Base-by-base conservation (phyloP, 2,113 vertebrate species). In the Amphiprion percula region DNA sequence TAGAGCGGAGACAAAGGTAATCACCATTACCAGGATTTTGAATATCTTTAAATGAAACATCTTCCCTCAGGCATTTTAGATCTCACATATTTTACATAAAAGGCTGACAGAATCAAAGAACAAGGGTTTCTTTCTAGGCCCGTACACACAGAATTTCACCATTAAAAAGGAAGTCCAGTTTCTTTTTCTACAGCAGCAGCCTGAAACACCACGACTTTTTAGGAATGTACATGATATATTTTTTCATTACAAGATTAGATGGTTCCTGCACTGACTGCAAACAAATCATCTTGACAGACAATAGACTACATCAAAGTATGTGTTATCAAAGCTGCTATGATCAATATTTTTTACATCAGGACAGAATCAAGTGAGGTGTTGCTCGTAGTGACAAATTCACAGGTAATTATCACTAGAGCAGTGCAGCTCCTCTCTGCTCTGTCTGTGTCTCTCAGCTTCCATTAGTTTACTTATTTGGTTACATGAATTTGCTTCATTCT, bases 41-140 rank as follows among this genome's bases (percentile, higher is more conserved):
- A 81, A 65, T 50, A 24, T 44, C 55, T 80, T 60, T 53, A 69
- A 84, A 82, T 47, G 24, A 44, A 78, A 73, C 67, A 84, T 82
- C 44, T 67, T 64, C 61, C 68, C 21, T 61, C 47, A 53, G 79
- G 71, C 53, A 65, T 55, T 67, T 67, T 24, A 54, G 79, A 67
- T 76, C 26, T 14, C 55, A 69, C 65, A 85, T 37, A 62, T 79
- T 78, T 82, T 53, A 62, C 72, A 80, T 80, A 63, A 88, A 86
- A 82, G 60, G 52, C 3, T 24, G 44, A 53, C 55, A 60, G 62
- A 72, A 68, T 73, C 73, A 80, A 81, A 80, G 68, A 82, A 49
- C n/a, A 16, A 39, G 59, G 30, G 37, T 39, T 49, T 69, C 44
- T 80, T 49, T 76, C 2, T 24, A 23, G 68, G 15, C 16, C 65